Evolutionary conservation across 2,797 vertebrate species (phyloP), one percentile per base, ranked within the genome.

Genomic region (Rousettus madagascariensis): DNA sequence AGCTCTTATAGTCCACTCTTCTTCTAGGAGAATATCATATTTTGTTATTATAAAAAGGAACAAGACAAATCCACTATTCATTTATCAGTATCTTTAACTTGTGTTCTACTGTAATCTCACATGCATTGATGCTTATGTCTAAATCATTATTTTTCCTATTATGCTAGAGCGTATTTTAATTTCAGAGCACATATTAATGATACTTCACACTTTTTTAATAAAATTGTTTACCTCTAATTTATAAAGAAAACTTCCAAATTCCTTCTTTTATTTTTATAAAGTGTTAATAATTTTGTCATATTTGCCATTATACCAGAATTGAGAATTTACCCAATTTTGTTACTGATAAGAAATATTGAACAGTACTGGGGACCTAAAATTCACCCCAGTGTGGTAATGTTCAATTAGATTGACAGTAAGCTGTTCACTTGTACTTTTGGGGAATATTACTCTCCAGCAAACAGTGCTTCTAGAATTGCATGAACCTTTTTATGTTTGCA

Each of bases 401-500:
- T 88, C 85, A 85, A 78, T 87, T 94, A 95, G 72, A 93, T 86
- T 36, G 72, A 88, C 71, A 89, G 30, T 72, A 95, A 95, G 16
- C 69, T 95, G 41, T 83, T 93, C 63, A 77, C 94, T 66, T 95
- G 83, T 16, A 72, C 86, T 96, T 96, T 84, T 0, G 17, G 57
- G 57, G 72, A 28, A 78, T 93, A 92, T 96, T 95, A 92, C 59
- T 93, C 36, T 87, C 59, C 78, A 96, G 74, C 82, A 80, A 55
- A 94, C 94, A 95, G 92, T 86, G 85, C 79, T 93, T 66, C 30
- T 79, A 92, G 71, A 69, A 95, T 92, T 90, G 57, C 65, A 79
- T 59, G 86, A 95, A 89, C 41, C 63, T 75, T 97, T 91, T 88
- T 87, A 63, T 82, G 65, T 89, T 96, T 94, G 78, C 74, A 91